phyloP scores from a whole-genome alignment of 2,797 vertebrate genomes.

The Luscinia luscinia region DNA sequence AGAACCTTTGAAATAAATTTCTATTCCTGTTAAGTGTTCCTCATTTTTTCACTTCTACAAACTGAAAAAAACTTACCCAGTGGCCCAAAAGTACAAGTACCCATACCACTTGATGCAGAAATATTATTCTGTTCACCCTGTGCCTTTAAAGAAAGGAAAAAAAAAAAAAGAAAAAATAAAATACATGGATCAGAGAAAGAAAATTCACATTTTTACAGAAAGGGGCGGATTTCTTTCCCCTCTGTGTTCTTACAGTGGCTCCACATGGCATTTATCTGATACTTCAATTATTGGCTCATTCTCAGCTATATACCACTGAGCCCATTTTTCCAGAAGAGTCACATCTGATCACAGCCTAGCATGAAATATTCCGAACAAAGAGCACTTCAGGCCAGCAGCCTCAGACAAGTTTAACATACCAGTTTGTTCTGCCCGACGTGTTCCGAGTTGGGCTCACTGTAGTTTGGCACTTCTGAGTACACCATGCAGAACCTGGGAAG shows the following conservation, averaged over 20 bases:
- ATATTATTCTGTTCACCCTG: conserved; percentile 91
- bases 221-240: not conserved
- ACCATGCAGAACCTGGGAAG: conserved; percentile 96
- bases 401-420: conserved; percentile 79
- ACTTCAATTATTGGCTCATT: not conserved
- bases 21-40: not conserved
- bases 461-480: conserved; percentile 98
- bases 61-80: conserved; percentile 82
- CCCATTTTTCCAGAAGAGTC: not conserved
- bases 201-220: not conserved
- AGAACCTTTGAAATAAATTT: not conserved
- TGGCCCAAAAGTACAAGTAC: conserved; percentile 87
- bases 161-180: not conserved
- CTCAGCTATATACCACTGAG: not conserved
- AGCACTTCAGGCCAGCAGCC: not conserved
- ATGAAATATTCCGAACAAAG: not conserved
- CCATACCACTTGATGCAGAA: conserved; percentile 86
- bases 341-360: not conserved
- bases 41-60: not conserved
- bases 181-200: conserved; percentile 31
- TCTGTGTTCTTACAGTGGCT: not conserved
- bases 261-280: not conserved
- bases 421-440: conserved; percentile 88
- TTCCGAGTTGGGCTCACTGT: conserved; percentile 95
- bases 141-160: conserved; percentile 76